Evolutionary conservation across 2,113 vertebrate species (phyloP), one percentile per base, ranked within the genome.

Genomic region (Craseonycteris thonglongyai): DNA sequence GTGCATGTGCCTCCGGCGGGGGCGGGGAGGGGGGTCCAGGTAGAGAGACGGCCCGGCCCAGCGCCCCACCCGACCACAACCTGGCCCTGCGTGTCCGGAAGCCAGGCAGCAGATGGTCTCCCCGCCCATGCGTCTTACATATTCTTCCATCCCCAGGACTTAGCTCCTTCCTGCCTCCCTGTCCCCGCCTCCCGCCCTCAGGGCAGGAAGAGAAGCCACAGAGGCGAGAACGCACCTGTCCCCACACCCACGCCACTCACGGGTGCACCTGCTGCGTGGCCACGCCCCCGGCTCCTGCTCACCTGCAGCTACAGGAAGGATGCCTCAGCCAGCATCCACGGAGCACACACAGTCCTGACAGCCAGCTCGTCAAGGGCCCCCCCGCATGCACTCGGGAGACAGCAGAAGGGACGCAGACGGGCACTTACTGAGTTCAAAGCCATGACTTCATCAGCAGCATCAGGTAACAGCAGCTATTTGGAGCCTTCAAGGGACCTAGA

Each of bases 381-480:
- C n/a, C n/a, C n/a, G n/a, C n/a, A n/a, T n/a, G n/a, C n/a, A n/a
- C n/a, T n/a, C n/a, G n/a, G n/a, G n/a, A n/a, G n/a, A n/a, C n/a
- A n/a, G n/a, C n/a, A n/a, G n/a, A n/a, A n/a, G n/a, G n/a, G n/a
- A n/a, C n/a, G n/a, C n/a, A n/a, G n/a, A n/a, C n/a, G n/a, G n/a
- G n/a, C 89, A 98, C 98, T 98, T 96, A 98, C 98, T 93, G 87
- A 85, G 76, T 95, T 84, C 47, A 98, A 97, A 95, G 94, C 97
- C 98, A 98, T 93, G 92, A 9, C 58, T 88, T 84, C 76, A 94
- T 94, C 95, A 96, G 92, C 90, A 94, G 93, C 97, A 97, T 94
- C 24, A 28, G 96, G 96, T 21, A 54, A 87, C 40, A 56, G 83
- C 40, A 93, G 81, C 96, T 93, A 76, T 94, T 56, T 2, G 82